Evolutionary conservation across 2,888 invertebrate genomes (phyloP).

Genomic region (Ophion costatus): DNA sequence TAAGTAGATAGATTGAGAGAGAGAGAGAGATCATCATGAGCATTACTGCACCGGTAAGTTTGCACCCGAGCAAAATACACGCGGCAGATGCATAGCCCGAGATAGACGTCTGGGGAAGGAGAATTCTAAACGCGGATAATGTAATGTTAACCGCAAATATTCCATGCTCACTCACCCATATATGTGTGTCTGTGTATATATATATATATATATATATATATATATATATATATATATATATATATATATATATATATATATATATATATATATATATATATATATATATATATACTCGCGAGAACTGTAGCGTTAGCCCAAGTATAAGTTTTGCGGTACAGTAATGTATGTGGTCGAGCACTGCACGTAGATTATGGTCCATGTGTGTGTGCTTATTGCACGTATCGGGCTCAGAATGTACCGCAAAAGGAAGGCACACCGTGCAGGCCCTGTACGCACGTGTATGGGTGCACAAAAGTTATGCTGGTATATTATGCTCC

Average conservation of each 20-base stretch:
- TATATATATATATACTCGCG: constrained; percentile 21
- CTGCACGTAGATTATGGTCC: not conserved
- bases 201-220: not conserved
- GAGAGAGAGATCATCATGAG: not conserved
- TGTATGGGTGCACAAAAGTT: constrained; percentile 26
- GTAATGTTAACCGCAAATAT: constrained; percentile 74
- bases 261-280: not conserved
- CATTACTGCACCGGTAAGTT: constrained; percentile 55
- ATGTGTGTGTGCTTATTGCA: constrained; percentile 25
- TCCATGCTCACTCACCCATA: constrained; percentile 54
- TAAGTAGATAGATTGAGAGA: constrained; percentile 9
- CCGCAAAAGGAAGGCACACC: constrained; percentile 1
- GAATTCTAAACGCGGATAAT: constrained; percentile 75
- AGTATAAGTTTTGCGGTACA: constrained; percentile 26
- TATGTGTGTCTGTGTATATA: not conserved
- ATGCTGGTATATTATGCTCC: constrained; percentile 22
- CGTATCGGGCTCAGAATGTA: constrained; percentile 25
- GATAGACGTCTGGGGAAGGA: constrained; percentile 72
- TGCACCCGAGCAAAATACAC: constrained; percentile 71
- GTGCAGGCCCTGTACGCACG: not conserved
- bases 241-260: too few species aligned
- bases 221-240: not conserved
- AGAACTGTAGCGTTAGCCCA: constrained; percentile 30
- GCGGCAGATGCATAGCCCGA: constrained; percentile 70
- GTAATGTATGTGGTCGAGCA: constrained; percentile 3